Evolutionary conservation across 2,113 vertebrate genomes (phyloP).

Genomic region (Pica pica): DNA sequence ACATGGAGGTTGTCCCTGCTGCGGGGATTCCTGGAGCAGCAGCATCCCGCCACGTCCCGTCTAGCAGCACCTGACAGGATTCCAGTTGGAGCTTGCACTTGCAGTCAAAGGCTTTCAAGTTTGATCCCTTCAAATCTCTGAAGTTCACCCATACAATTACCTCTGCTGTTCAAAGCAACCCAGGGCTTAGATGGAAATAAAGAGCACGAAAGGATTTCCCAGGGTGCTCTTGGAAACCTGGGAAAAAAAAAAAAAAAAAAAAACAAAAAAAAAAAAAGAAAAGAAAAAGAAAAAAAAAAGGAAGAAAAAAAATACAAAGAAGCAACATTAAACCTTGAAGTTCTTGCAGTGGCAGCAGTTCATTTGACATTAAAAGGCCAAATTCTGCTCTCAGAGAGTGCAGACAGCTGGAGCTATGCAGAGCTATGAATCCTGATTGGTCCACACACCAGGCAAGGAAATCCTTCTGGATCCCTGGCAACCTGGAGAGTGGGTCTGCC

Average conservation of each 20-base stretch:
- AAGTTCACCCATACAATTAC: slow-evolving; percentile 56
- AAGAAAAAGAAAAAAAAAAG: not conserved
- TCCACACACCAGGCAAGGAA: fast-evolving
- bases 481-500: not conserved
- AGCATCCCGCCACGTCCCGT: not conserved
- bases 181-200: slow-evolving; percentile 58
- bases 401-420: not conserved
- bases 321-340: not conserved
- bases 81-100: slow-evolving; percentile 63
- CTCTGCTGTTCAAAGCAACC: slow-evolving; percentile 57
- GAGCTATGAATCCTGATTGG: not conserved
- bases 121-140: slow-evolving; percentile 65
- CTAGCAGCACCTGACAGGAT: slow-evolving; percentile 38
- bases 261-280: not conserved
- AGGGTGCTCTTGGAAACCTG: slow-evolving; percentile 8
- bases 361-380: not conserved
- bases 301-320: not conserved
- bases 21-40: not conserved
- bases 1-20: not conserved
- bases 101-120: slow-evolving; percentile 58
- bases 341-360: not conserved
- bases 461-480: not conserved
- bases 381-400: not conserved
- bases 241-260: not conserved
- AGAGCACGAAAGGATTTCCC: slow-evolving; percentile 53